Conservation (phyloP, 2,888 invertebrate genomes). For the Eutolmus rufibarbis region DNA sequence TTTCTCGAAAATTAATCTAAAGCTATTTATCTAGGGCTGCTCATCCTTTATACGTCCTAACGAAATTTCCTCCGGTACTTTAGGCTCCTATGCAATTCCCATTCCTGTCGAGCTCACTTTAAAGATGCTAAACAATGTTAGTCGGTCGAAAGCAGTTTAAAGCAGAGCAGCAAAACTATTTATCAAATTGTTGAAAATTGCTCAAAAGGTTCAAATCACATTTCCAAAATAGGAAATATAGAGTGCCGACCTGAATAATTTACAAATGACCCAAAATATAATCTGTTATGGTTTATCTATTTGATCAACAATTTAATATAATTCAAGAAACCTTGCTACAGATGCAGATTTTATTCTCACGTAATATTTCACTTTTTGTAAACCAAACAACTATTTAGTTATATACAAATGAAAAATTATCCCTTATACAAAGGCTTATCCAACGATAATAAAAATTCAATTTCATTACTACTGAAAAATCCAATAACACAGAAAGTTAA, state of each 20-base stretch:
- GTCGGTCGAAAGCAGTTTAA: background rate
- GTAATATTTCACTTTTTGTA: background rate
- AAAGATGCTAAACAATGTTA: background rate
- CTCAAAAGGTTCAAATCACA: background rate
- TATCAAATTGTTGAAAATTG: background rate
- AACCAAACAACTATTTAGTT: background rate
- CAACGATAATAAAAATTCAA: too few relatives aligned
- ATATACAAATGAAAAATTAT: background rate
- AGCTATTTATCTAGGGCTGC: background rate
- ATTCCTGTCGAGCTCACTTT: background rate
- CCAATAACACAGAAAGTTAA: too few relatives aligned
- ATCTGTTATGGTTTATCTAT: background rate
- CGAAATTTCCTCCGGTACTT: background rate
- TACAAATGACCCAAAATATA: background rate
- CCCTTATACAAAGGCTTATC: too few relatives aligned
- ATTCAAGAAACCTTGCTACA: background rate
- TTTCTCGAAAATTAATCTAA: background rate
- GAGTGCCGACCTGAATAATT: background rate
- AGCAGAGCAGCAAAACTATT: background rate
- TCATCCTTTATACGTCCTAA: background rate
- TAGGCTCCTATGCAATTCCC: background rate
- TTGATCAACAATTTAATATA: background rate
- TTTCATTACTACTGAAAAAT: too few relatives aligned
- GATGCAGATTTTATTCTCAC: background rate
- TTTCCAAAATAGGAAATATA: background rate